Evolutionary conservation across 2,888 invertebrate genomes (phyloP).

Genomic region (Pseudococcus jackbeardsleyi): DNA sequence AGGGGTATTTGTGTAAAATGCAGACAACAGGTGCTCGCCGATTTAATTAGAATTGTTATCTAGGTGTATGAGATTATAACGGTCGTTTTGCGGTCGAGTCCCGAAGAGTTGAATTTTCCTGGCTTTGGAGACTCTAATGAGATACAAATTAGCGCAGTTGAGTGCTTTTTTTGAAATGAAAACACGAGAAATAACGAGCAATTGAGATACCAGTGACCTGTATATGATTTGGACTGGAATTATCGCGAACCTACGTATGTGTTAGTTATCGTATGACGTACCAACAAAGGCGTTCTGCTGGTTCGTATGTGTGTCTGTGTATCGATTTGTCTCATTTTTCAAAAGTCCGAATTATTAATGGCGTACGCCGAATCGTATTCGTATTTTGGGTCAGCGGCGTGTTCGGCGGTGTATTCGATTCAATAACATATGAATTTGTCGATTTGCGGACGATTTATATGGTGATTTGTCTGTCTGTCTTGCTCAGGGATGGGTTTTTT

Average conservation of each 20-base stretch:
- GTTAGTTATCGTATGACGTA: background rate
- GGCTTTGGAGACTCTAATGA: background rate
- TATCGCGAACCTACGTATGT: background rate
- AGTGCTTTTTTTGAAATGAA: background rate
- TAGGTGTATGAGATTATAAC: background rate
- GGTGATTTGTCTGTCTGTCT: background rate
- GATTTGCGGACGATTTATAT: background rate
- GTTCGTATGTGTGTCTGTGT: background rate
- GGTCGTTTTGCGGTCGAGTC: background rate
- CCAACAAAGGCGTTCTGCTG: background rate
- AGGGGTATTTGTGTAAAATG: background rate
- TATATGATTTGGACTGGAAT: background rate
- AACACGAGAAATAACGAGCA: background rate
- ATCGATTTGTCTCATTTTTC: constrained; percentile 17
- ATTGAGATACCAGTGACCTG: background rate
- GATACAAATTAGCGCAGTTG: background rate
- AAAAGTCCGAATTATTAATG: constrained; percentile 17
- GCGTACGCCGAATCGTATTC: background rate
- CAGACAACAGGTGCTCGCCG: background rate
- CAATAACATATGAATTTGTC: background rate
- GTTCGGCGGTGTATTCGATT: background rate
- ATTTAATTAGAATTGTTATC: background rate
- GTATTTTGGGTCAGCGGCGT: background rate
- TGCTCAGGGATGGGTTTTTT: background rate
- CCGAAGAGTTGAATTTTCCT: background rate